These are phyloP conservation scores for Rhodophaea formosa DNA, from an alignment of 2,888 invertebrate genomes.

Conservation along the genomic window DNA sequence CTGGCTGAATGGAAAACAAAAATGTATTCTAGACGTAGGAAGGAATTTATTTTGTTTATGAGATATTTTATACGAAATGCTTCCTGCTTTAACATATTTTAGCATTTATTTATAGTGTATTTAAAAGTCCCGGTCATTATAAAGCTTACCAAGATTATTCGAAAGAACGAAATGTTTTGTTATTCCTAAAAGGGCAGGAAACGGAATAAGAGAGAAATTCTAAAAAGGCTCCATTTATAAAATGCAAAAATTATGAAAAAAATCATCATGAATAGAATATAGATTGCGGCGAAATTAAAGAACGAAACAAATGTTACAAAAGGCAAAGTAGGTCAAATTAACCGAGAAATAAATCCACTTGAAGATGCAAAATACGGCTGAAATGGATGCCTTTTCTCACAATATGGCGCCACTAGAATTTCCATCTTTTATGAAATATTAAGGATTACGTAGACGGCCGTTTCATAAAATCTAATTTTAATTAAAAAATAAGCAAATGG, in stretches of 20 bases:
- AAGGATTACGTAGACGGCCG: conserved; percentile 65
- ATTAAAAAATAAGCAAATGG: conserved; percentile 75
- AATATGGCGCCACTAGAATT: conserved; percentile 78
- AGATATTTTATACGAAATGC: conserved; percentile 54
- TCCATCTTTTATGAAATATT: conserved; percentile 78
- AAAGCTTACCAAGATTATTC: neutral
- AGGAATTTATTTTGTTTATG: conserved; percentile 37
- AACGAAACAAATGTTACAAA: conserved; percentile 42
- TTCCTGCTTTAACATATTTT: neutral
- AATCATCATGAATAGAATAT: conserved; percentile 38
- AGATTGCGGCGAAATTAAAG: conserved; percentile 41
- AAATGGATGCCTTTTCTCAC: conserved; percentile 73
- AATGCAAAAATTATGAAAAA: conserved; percentile 23
- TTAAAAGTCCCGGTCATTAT: neutral
- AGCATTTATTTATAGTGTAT: neutral
- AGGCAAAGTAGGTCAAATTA: conserved; percentile 60
- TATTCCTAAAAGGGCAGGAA: neutral
- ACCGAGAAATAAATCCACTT: conserved; percentile 65
- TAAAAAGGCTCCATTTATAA: neutral
- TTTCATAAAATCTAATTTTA: conserved; percentile 74
- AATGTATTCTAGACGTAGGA: conserved; percentile 33
- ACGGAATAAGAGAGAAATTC: neutral
- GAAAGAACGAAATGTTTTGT: neutral
- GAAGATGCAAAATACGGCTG: conserved; percentile 70
- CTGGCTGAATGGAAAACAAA: conserved; percentile 50